phyloP scores from a whole-genome alignment of 1,140 invertebrate species.

The Akabosia matsudoensis region DNA sequence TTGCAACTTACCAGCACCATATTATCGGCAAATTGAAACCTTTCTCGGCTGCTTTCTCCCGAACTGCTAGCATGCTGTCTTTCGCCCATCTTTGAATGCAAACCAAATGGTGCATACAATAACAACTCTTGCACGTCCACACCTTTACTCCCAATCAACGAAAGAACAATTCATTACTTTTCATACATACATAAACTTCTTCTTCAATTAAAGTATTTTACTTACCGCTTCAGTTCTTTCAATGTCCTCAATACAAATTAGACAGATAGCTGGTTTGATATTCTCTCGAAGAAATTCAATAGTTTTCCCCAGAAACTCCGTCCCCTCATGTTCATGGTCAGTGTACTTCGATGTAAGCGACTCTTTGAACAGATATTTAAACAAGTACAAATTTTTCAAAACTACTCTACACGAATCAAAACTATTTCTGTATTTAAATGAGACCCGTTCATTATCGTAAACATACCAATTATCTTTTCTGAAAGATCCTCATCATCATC shows the following conservation, averaged over 20 bases:
- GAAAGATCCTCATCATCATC: background rate
- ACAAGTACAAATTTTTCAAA: too few species aligned
- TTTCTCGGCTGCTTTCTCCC: conserved; percentile 57
- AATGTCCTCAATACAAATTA: conserved; percentile 87
- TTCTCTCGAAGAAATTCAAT: conserved; percentile 37
- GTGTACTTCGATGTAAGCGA: conserved; percentile 15
- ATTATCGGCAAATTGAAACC: conserved; percentile 49
- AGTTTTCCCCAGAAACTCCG: conserved; percentile 13
- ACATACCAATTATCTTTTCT: background rate
- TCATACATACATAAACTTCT: background rate
- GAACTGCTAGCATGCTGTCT: conserved; percentile 73
- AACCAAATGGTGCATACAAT: conserved; percentile 75
- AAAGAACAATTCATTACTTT: conserved; percentile 31
- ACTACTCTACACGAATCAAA: too few species aligned
- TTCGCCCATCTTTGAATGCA: conserved; percentile 91
- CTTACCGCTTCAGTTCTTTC: conserved; percentile 73
- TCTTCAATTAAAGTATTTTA: background rate
- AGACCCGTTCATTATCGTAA: background rate
- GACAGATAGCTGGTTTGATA: conserved; percentile 65
- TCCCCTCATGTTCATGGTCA: background rate
- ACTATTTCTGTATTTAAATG: too few species aligned
- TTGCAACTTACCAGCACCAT: conserved; percentile 55
- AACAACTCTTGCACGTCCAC: conserved; percentile 79
- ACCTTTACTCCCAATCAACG: conserved; percentile 73
- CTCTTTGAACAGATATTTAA: too few species aligned